Conservation (phyloP, 2,888 invertebrate species). For the Gandaritis pyraliata region DNA sequence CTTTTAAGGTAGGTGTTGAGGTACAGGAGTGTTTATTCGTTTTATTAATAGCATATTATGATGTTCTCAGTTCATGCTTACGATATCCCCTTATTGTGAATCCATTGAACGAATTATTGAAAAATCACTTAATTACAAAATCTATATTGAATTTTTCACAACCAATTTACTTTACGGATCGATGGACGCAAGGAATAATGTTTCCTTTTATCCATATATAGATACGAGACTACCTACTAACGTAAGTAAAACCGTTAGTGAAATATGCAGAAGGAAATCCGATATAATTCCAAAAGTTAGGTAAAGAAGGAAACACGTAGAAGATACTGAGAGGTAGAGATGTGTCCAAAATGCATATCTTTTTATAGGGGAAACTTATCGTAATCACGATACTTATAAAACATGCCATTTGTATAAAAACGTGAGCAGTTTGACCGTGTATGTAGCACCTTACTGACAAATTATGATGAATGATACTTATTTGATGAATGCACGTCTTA, state of each 20-base stretch:
- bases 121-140: slow-evolving; percentile 2
- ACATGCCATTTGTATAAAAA: too few species aligned
- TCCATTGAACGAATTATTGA: background rate
- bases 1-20: too few species aligned
- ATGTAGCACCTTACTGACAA: slow-evolving; percentile 7
- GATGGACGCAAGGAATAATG: slow-evolving; percentile 27
- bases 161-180: slow-evolving; percentile 32
- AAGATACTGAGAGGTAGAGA: too few species aligned
- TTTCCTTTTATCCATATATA: slow-evolving; percentile 27
- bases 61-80: too few species aligned
- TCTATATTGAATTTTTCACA: slow-evolving; percentile 23
- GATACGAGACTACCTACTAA: background rate
- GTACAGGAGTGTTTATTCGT: too few species aligned
- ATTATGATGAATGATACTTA: slow-evolving; percentile 10
- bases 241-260: slow-evolving; percentile 8
- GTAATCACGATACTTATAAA: too few species aligned
- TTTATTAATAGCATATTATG: too few species aligned
- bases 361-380: too few species aligned
- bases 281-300: slow-evolving; percentile 18
- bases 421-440: slow-evolving; percentile 32
- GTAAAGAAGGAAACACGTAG: slow-evolving; percentile 5
- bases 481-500: slow-evolving; percentile 27
- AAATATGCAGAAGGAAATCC: slow-evolving; percentile 26
- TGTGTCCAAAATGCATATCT: too few species aligned
- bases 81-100: too few species aligned